A percentile compares a stretch with the other conserved stretches of the same genome.
These are phyloP conservation scores for Lophius americanus DNA, from an alignment of 2,797 vertebrate genomes.

Conservation along the genomic window DNA sequence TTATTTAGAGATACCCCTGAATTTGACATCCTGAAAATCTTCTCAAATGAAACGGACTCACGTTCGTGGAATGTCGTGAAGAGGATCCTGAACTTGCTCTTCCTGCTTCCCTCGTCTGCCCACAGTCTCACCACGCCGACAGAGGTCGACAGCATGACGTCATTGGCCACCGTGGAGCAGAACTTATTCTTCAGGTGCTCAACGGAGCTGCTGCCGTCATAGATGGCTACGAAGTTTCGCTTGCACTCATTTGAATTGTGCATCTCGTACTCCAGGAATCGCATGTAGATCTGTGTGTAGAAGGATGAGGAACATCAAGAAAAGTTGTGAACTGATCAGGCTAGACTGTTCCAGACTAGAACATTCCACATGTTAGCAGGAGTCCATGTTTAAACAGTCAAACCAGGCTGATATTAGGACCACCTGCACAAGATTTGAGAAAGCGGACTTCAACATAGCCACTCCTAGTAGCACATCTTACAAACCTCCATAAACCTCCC, in stretches of 20 bases:
- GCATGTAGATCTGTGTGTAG: slow-evolving; percentile 88
- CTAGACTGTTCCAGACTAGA: no score
- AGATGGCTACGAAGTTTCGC: slow-evolving; percentile 96
- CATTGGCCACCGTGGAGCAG: slow-evolving; percentile 97
- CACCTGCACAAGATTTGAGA: no score
- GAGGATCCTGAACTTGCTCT: slow-evolving; percentile 94
- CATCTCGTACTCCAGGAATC: slow-evolving; percentile 98
- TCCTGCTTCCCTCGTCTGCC: slow-evolving; percentile 96
- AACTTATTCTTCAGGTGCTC: slow-evolving; percentile 96
- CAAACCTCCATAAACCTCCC: no score
- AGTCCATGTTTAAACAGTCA: no score
- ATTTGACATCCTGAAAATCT: no score
- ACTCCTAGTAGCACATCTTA: no score
- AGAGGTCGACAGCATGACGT: slow-evolving; percentile 92
- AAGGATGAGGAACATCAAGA: not conserved
- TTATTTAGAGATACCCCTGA: no score
- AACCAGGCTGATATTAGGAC: no score
- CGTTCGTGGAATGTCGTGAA: slow-evolving; percentile 88
- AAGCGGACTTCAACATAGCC: no score
- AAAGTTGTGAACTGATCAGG: not conserved
- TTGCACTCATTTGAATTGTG: slow-evolving; percentile 99
- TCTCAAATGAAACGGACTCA: slow-evolving; percentile 38
- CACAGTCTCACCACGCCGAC: slow-evolving; percentile 94
- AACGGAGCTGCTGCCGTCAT: slow-evolving; percentile 94
- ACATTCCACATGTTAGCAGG: no score